Conservation (phyloP, 2,888 invertebrate species). For the Zaprionus bogoriensis region DNA sequence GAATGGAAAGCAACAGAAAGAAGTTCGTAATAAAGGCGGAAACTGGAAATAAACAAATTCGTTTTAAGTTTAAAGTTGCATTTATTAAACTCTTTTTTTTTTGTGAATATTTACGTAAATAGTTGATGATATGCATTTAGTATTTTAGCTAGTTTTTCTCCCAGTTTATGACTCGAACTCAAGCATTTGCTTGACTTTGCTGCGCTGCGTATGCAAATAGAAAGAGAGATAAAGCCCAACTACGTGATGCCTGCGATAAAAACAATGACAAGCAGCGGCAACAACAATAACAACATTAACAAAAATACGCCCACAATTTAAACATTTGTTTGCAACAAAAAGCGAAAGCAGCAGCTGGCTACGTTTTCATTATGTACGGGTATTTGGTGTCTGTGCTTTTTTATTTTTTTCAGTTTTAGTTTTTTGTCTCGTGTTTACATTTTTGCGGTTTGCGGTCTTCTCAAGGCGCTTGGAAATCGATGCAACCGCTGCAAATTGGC, state of each 20-base stretch:
- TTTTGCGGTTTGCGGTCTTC: conserved; percentile 59
- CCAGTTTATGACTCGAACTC: too few relatives aligned
- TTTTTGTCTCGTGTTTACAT: conserved; percentile 27
- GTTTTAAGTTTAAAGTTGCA: not conserved
- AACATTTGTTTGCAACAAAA: conserved; percentile 55
- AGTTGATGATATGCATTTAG: too few relatives aligned
- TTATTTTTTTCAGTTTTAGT: conserved; percentile 14
- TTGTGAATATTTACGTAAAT: too few relatives aligned
- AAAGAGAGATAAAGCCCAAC: conserved; percentile 56
- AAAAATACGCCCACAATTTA: conserved; percentile 71
- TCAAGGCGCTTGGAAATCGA: conserved; percentile 68
- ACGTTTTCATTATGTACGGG: conserved; percentile 18
- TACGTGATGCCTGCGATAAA: conserved; percentile 68
- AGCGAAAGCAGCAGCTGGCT: conserved; percentile 57
- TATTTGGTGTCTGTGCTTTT: conserved; percentile 28
- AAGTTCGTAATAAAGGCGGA: not conserved
- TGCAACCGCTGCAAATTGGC: conserved; percentile 60
- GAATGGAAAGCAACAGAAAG: not conserved
- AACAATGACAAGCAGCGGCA: conserved; percentile 31
- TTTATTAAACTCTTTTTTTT: too few relatives aligned
- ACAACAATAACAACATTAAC: conserved; percentile 30
- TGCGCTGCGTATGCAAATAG: conserved; percentile 70
- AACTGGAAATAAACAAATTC: not conserved
- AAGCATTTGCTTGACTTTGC: conserved; percentile 9
- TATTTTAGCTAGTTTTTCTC: too few relatives aligned